Conservation (phyloP, 2,113 vertebrate species). For the Gallinago paraguaiae region DNA sequence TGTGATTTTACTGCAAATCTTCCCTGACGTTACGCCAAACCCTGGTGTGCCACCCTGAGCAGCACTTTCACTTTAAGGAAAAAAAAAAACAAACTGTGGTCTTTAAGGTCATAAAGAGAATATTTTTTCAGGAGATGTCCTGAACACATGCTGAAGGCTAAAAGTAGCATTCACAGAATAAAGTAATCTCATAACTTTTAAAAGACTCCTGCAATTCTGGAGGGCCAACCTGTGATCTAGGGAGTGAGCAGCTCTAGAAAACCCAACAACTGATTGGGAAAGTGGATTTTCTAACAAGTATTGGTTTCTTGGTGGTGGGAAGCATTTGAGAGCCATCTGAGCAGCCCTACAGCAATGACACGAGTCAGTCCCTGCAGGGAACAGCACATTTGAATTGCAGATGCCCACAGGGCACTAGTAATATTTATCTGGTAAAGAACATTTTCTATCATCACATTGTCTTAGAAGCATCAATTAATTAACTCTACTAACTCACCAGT, state of each 20-base stretch:
- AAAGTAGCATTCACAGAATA: not conserved
- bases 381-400: not conserved
- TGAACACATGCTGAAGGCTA: not conserved
- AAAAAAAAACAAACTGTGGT: not conserved
- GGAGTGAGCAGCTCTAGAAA: not conserved
- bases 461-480: not conserved
- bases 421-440: not conserved
- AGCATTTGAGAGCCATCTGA: not conserved
- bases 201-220: not conserved
- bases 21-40: not conserved
- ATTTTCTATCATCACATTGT: not conserved
- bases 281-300: not conserved
- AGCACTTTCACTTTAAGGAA: not conserved
- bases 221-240: not conserved
- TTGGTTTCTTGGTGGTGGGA: not conserved
- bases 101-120: not conserved
- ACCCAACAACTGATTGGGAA: not conserved
- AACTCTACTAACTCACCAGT: not conserved
- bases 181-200: not conserved
- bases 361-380: not conserved
- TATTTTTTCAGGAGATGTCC: not conserved
- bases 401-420: not conserved
- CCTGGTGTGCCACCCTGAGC: not conserved
- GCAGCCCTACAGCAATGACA: not conserved
- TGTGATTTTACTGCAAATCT: constrained; percentile 13